Conservation (phyloP, 1,140 invertebrate genomes). For the Bombyx mandarina region DNA sequence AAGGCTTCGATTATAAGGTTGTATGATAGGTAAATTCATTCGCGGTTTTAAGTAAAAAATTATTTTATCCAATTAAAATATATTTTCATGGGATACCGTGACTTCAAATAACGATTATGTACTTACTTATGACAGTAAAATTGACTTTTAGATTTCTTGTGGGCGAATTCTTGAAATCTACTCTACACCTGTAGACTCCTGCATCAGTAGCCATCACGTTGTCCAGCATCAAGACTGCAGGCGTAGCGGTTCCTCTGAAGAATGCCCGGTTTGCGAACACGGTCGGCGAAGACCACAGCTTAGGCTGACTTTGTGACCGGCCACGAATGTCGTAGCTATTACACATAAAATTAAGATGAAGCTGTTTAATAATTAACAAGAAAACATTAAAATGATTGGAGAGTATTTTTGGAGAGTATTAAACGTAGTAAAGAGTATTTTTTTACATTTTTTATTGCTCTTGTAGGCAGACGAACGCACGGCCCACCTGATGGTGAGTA, state of each 20-base stretch:
- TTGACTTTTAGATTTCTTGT: slow-evolving; percentile 90
- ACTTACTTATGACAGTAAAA: slow-evolving; percentile 89
- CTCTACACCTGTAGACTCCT: slow-evolving; percentile 87
- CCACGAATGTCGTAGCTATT: slow-evolving; percentile 86
- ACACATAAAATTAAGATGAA: slow-evolving; percentile 21
- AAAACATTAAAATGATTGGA: no score
- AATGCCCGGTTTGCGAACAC: slow-evolving; percentile 84
- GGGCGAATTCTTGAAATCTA: slow-evolving; percentile 90
- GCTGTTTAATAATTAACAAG: no score
- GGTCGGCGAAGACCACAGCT: slow-evolving; percentile 82
- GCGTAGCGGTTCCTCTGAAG: slow-evolving; percentile 79
- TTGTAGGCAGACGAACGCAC: no score
- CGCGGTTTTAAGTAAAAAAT: no score
- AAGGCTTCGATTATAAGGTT: no score
- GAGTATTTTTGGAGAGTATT: no score
- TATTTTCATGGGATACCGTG: background rate
- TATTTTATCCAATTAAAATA: no score
- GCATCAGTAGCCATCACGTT: slow-evolving; percentile 83
- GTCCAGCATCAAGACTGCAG: slow-evolving; percentile 82
- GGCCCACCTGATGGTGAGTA: no score
- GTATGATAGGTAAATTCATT: no score
- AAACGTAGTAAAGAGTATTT: no score
- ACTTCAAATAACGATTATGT: slow-evolving; percentile 3
- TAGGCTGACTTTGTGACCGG: slow-evolving; percentile 79
- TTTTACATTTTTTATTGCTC: no score